Evolutionary conservation across 1,140 invertebrate species (phyloP).

Genomic region (Drosophila punjabiensis): DNA sequence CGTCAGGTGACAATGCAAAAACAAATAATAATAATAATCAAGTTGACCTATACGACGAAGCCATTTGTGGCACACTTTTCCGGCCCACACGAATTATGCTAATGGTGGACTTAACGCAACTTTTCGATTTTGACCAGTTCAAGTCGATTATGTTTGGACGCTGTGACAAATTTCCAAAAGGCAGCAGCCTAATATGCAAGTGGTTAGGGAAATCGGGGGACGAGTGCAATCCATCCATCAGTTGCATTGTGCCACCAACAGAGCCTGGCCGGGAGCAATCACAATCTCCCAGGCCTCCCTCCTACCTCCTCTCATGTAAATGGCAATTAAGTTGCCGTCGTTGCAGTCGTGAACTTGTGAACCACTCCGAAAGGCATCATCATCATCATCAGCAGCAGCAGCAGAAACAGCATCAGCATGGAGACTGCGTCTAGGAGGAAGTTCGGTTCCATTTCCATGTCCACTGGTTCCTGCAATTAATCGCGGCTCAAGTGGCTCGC

Average conservation of each 20-base stretch:
- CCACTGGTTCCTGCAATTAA: slow-evolving; percentile 74
- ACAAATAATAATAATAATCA: slow-evolving; percentile 42
- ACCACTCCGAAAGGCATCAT: slow-evolving; percentile 63
- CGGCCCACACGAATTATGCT: slow-evolving; percentile 57
- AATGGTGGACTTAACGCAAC: slow-evolving; percentile 55
- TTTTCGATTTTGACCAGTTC: slow-evolving; percentile 33
- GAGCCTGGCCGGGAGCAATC: slow-evolving; percentile 63
- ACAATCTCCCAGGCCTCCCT: slow-evolving; percentile 14
- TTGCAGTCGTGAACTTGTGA: slow-evolving; percentile 77
- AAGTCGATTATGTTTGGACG: slow-evolving; percentile 27
- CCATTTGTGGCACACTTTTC: slow-evolving; percentile 70
- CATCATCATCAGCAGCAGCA: slow-evolving; percentile 36
- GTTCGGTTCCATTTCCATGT: slow-evolving; percentile 74
- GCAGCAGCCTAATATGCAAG: slow-evolving; percentile 14
- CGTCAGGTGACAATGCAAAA: slow-evolving; percentile 69
- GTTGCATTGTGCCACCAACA: slow-evolving; percentile 76
- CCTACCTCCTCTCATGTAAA: slow-evolving; percentile 68
- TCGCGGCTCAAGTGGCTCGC: slow-evolving; percentile 81
- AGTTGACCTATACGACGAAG: slow-evolving; percentile 42
- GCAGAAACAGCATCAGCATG: slow-evolving; percentile 3
- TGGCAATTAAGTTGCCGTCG: slow-evolving; percentile 82
- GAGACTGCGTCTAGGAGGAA: slow-evolving; percentile 56
- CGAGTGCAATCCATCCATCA: slow-evolving; percentile 72
- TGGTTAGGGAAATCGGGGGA: slow-evolving; percentile 4
- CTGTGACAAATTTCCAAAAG: slow-evolving; percentile 59